These are phyloP conservation scores for Trachelus tabidus DNA, from an alignment of 2,888 invertebrate species.

Conservation along the genomic window DNA sequence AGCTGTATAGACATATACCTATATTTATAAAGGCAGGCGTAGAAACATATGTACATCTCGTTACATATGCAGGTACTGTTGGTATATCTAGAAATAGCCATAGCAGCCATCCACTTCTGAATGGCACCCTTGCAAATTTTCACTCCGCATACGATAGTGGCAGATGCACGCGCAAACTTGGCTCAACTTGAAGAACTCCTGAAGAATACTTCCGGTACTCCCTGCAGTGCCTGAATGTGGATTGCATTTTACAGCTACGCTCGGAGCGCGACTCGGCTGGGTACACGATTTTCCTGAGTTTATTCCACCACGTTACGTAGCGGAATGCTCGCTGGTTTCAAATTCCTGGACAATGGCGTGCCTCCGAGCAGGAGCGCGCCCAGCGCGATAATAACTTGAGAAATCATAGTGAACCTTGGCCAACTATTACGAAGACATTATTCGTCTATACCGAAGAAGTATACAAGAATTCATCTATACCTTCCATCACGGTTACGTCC, in stretches of 20 bases:
- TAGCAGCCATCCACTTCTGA: neutral
- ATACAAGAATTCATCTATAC: neutral
- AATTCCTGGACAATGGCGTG: neutral
- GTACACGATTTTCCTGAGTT: conserved; percentile 4
- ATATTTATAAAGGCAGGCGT: neutral
- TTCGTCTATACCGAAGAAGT: neutral
- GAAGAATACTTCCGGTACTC: conserved; percentile 4
- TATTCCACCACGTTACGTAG: neutral
- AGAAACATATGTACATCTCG: neutral
- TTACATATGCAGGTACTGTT: neutral
- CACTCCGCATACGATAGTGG: neutral
- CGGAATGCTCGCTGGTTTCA: neutral
- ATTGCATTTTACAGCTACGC: conserved; percentile 3
- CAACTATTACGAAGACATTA: neutral
- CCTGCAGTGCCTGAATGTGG: neutral
- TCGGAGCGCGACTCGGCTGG: neutral
- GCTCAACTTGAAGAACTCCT: conserved; percentile 1
- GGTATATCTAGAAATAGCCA: neutral
- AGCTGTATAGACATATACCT: neutral
- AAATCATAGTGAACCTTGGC: neutral
- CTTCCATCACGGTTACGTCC: neutral
- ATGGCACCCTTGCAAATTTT: neutral
- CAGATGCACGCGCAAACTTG: neutral
- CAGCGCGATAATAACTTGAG: neutral
- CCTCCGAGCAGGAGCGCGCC: neutral